Conservation (phyloP, 2,888 invertebrate species). For the Folsomia candida region DNA sequence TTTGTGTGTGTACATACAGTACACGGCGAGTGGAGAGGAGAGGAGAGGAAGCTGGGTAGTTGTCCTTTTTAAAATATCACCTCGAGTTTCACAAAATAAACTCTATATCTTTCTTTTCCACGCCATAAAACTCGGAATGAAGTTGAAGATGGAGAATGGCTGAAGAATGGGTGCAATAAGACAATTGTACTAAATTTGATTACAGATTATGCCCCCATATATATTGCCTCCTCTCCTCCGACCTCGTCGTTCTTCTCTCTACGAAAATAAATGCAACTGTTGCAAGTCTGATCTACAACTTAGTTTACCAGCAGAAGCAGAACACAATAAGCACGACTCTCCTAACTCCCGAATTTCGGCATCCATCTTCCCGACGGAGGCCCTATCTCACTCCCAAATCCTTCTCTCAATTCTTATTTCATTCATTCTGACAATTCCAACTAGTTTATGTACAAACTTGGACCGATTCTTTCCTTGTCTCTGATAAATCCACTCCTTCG, state of each 20-base stretch:
- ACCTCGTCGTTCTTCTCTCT: slow-evolving; percentile 21
- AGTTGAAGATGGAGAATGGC: slow-evolving; percentile 31
- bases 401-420: slow-evolving; percentile 17
- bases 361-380: slow-evolving; percentile 19
- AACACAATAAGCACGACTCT: slow-evolving; percentile 23
- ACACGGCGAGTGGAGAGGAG: slow-evolving; percentile 1
- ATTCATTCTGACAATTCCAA: slow-evolving; percentile 14
- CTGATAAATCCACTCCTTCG: slow-evolving; percentile 6
- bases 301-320: slow-evolving; percentile 39
- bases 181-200: slow-evolving; percentile 54
- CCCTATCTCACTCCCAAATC: slow-evolving; percentile 16
- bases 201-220: slow-evolving; percentile 53
- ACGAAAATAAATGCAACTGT: slow-evolving; percentile 51
- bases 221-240: slow-evolving; percentile 48
- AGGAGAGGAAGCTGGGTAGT: slow-evolving; percentile 16
- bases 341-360: slow-evolving; percentile 22
- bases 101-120: slow-evolving; percentile 53
- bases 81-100: slow-evolving; percentile 53
- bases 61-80: slow-evolving; percentile 52
- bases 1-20: slow-evolving; percentile 17
- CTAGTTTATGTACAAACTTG: slow-evolving; percentile 8
- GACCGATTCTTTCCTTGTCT: neutral
- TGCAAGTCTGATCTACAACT: slow-evolving; percentile 47
- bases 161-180: slow-evolving; percentile 51
- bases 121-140: slow-evolving; percentile 52